Evolutionary conservation across 2,888 invertebrate genomes (phyloP), one percentile per base, ranked within the genome.

Genomic region (Pimpla rufipes): DNA sequence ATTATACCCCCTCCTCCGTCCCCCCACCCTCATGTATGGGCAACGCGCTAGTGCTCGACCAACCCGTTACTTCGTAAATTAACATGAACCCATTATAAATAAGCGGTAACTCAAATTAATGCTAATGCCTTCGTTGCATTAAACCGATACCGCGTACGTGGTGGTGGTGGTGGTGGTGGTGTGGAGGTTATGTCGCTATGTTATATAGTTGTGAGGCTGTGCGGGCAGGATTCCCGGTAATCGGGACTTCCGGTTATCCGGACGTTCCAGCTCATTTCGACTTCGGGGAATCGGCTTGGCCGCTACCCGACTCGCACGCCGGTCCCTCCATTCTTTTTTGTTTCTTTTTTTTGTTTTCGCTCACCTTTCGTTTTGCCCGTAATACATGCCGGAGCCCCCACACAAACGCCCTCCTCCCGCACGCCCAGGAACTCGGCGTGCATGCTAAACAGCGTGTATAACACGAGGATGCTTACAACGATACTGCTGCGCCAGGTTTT

Each of bases 71-170:
- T 90, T 89, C 90, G 90, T 91, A 91, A 91, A 91, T 91, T 91
- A 91, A 91, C 91, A 91, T 91, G 90, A 91, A 91, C 87, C 88
- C 85, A 89, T 91, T 91, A 91, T 91, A 91, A 91, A 91, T 91
- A 91, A 91, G 90, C 90, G 88, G 88, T 89, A 90, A 91, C 90
- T 91, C 91, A 90, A 90, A 91, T 91, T 91, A 91, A 91, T 91
- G 91, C 90, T 90, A 90, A 91, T 91, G 89, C 88, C 88, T 84
- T 81, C 84, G 87, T 85, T 86, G 88, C 89, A 88, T 90, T 90
- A 89, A 90, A 88, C 89, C 89, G 90, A 89, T 91, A 90, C 84
- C 85, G 83, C 50, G 80, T 55, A 76, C 47, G 67, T 35, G 68
- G 40, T 40, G 59, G 35, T n/a, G n/a, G n/a, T n/a, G n/a, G n/a